Percentiles rank a stretch among this genome's conserved stretches.
phyloP scores from a whole-genome alignment of 2,797 vertebrate genomes.

The Xenops minutus region DNA sequence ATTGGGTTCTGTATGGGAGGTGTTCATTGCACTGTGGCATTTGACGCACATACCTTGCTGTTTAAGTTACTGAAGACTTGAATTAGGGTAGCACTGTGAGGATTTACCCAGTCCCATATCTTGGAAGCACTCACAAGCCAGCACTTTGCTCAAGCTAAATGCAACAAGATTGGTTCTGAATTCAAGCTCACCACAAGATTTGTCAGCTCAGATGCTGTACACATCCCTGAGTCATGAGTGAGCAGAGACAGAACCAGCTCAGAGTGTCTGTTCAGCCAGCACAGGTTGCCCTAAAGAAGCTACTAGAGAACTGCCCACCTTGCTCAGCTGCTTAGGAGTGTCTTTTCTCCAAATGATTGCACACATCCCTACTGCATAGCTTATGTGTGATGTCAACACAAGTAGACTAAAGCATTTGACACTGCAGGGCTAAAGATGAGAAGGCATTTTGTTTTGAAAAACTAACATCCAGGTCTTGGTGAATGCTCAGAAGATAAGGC shows the following conservation, averaged over 20 bases:
- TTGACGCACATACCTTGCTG: fast-evolving
- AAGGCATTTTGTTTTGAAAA: not conserved
- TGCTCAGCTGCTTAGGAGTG: not conserved
- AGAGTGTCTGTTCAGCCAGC: not conserved
- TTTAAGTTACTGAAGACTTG: not conserved
- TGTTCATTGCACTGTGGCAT: not conserved
- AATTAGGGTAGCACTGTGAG: not conserved
- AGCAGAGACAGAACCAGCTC: not conserved
- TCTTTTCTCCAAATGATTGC: not conserved
- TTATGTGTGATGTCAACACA: not conserved
- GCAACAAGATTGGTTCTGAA: not conserved
- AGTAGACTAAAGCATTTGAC: not conserved
- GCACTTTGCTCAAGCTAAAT: not conserved
- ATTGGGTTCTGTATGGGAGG: not conserved
- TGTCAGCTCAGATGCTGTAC: not conserved
- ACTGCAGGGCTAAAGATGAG: not conserved
- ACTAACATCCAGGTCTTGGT: not conserved
- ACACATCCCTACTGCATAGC: fast-evolving
- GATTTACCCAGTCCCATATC: not conserved
- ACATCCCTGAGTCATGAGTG: fast-evolving
- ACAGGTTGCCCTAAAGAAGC: not conserved
- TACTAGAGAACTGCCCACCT: not conserved
- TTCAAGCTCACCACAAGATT: not conserved
- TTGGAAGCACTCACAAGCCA: not conserved
- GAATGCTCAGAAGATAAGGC: not conserved